Evolutionary conservation across 2,113 vertebrate genomes (phyloP).

Genomic region (Festucalex cinctus): DNA sequence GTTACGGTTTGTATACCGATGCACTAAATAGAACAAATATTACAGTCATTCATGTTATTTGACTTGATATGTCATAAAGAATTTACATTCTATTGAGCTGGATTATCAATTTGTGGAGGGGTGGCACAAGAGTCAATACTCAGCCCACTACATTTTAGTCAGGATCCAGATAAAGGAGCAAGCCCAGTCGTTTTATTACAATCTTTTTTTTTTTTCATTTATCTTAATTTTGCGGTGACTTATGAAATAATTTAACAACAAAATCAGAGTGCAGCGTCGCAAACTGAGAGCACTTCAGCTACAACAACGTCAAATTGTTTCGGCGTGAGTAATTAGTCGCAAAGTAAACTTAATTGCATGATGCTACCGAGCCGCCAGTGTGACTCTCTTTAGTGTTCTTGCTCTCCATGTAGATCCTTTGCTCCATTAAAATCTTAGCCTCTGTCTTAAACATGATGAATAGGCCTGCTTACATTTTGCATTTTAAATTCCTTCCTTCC

Average conservation of each 20-base stretch:
- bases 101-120: neutral
- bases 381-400: slow-evolving; percentile 9
- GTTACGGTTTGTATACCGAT: too few species aligned
- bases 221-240: neutral
- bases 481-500: slow-evolving; percentile 30
- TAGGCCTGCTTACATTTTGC: slow-evolving; percentile 20
- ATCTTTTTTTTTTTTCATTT: too few species aligned
- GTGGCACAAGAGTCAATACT: neutral
- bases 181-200: neutral
- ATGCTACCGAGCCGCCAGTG: neutral
- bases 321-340: slow-evolving; percentile 1
- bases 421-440: slow-evolving; percentile 10
- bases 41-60: too few species aligned
- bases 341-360: slow-evolving; percentile 10
- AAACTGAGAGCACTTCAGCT: neutral
- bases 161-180: neutral
- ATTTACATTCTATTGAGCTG: neutral
- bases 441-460: slow-evolving; percentile 27
- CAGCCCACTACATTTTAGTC: neutral
- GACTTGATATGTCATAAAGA: too few species aligned
- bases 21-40: too few species aligned
- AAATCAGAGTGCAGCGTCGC: neutral
- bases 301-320: neutral
- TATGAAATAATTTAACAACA: neutral
- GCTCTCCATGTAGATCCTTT: slow-evolving; percentile 20